phyloP scores from a whole-genome alignment of 2,797 vertebrate genomes.

The Eurystomus glaucurus region DNA sequence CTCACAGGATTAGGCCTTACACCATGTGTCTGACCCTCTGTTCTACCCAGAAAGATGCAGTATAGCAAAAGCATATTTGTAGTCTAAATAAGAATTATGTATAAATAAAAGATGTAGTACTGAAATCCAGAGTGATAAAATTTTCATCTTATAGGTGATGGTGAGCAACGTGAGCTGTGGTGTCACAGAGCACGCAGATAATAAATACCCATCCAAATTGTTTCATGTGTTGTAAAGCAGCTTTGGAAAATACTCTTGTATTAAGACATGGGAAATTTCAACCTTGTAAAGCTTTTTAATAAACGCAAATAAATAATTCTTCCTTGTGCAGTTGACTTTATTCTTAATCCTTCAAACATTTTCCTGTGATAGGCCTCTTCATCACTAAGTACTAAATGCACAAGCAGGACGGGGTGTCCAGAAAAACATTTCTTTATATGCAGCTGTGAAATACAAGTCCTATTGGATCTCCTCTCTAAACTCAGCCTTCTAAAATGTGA shows the following conservation, averaged over 20 bases:
- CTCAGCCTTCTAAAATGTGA: neutral
- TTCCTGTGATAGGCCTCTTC: neutral
- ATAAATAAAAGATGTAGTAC: neutral
- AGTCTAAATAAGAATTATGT: neutral
- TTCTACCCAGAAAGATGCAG: neutral
- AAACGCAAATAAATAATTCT: conserved; percentile 12
- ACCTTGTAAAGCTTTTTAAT: conserved; percentile 24
- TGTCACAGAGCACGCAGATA: neutral
- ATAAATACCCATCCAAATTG: neutral
- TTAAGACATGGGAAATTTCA: neutral
- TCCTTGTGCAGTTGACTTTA: neutral
- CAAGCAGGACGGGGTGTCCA: neutral
- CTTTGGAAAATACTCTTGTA: neutral
- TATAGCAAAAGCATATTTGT: neutral
- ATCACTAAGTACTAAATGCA: neutral
- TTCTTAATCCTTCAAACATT: neutral
- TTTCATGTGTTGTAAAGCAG: neutral
- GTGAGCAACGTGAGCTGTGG: neutral
- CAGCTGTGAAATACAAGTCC: neutral
- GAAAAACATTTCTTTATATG: neutral
- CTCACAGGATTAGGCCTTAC: neutral
- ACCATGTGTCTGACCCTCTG: neutral
- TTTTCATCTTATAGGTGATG: neutral
- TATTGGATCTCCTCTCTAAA: neutral
- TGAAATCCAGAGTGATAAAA: neutral